Percentiles rank a stretch among this genome's conserved stretches.
These are phyloP conservation scores for Neuroscelio doddi DNA, from an alignment of 2,888 invertebrate species.

Conservation along the genomic window DNA sequence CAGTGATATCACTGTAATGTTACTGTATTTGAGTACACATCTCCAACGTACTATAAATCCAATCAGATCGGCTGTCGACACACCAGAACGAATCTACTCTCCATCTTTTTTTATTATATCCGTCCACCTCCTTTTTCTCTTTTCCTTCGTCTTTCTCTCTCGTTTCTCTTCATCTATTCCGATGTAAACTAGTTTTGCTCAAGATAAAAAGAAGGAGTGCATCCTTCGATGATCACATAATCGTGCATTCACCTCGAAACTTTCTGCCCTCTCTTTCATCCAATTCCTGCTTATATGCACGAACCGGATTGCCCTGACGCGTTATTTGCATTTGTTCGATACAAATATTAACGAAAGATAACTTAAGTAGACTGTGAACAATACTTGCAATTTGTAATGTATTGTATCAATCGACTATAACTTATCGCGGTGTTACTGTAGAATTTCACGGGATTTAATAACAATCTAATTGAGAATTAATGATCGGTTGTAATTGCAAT, in stretches of 20 bases:
- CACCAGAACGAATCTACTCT: slow-evolving; percentile 45
- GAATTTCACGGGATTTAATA: slow-evolving; percentile 25
- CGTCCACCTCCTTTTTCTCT: slow-evolving; percentile 6
- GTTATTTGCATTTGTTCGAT: slow-evolving; percentile 49
- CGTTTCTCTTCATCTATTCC: slow-evolving; percentile 36
- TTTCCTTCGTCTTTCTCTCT: slow-evolving; percentile 5
- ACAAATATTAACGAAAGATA: slow-evolving; percentile 49
- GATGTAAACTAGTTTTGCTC: slow-evolving; percentile 64
- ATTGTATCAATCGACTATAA: slow-evolving; percentile 41
- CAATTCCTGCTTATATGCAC: slow-evolving; percentile 46
- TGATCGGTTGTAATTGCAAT: no score
- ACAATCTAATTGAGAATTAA: no score
- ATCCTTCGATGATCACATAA: slow-evolving; percentile 68
- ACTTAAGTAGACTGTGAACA: slow-evolving; percentile 46
- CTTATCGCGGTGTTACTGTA: slow-evolving; percentile 29
- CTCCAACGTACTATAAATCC: slow-evolving; percentile 57
- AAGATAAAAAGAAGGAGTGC: slow-evolving; percentile 54
- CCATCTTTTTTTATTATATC: slow-evolving; percentile 36
- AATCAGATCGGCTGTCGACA: slow-evolving; percentile 63
- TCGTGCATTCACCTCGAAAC: slow-evolving; percentile 66
- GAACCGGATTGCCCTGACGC: slow-evolving; percentile 40
- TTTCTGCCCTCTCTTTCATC: slow-evolving; percentile 47
- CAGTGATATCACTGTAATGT: slow-evolving; percentile 29
- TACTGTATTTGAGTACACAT: slow-evolving; percentile 49
- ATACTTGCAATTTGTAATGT: slow-evolving; percentile 46